Base-by-base conservation (phyloP, 2,888 invertebrate genomes). In the Eupsilia transversa region DNA sequence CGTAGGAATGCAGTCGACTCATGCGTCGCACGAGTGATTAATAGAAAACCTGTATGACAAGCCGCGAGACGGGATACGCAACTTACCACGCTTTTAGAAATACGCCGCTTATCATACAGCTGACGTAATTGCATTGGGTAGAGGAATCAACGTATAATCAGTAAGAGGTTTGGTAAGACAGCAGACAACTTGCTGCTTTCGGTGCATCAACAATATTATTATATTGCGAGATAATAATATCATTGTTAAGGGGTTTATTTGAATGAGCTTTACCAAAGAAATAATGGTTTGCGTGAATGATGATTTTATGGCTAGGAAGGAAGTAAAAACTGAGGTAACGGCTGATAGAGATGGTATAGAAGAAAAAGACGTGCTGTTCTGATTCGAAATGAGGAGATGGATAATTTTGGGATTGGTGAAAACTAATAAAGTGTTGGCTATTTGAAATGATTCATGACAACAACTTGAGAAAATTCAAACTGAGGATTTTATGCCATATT, bases 1-100 rank as follows among this genome's bases (percentile, higher is more conserved):
- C 89, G 86, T 77, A 88, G 94, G 94, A 94, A 94, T 94, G 94
- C 92, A 89, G 92, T 80, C 89, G 88, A 88, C 89, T 87, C 87
- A 89, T 85, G 83, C 82, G 85, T 85, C 87, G 86, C 84, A 84
- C 89, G 83, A 85, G 87, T 93, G 93, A 94, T 93, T 93, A 92
- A 93, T 92, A 91, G 92, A 90, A 91, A 92, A 92, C 91, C 91
- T 88, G 92, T 92, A 90, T 88, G 86, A 85, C 86, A 87, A 88
- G 81, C 60, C 70, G 72, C 66, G 56, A 69, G 78, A 83, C 79
- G 83, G 83, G 77, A 86, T 84, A 79, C 74, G 74, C 77, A 80
- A 82, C 75, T 71, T 77, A 82, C 73, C 78, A 80, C 68, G 74
- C 77, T 80, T 75, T 79, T 68, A 83, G 73, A 77, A 80, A 67